These are phyloP conservation scores for Tupiocoris notatus DNA, from an alignment of 2,888 invertebrate genomes.

Conservation along the genomic window DNA sequence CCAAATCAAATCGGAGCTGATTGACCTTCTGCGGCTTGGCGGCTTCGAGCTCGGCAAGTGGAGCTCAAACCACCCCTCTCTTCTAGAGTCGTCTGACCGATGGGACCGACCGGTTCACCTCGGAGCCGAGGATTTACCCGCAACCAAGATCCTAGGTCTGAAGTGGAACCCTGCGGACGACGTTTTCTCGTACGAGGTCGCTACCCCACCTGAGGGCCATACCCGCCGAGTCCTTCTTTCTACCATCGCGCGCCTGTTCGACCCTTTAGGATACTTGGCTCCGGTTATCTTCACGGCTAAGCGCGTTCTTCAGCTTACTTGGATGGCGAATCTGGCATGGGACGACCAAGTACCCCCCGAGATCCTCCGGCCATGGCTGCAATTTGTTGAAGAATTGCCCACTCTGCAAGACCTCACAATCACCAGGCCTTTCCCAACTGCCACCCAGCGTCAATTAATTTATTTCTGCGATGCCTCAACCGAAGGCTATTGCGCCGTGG, in stretches of 20 bases:
- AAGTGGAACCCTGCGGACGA: constrained; percentile 45
- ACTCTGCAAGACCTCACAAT: neutral
- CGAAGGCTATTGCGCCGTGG: constrained; percentile 10
- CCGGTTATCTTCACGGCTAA: constrained; percentile 18
- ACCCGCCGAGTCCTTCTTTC: constrained; percentile 48
- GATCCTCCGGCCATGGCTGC: neutral
- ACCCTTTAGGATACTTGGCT: constrained; percentile 16
- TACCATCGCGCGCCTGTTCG: neutral
- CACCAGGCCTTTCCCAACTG: neutral
- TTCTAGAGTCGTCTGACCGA: neutral
- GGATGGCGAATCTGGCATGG: constrained; percentile 8
- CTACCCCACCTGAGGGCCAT: neutral
- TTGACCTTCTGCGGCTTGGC: no score
- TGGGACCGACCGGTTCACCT: neutral
- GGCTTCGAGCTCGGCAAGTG: no score
- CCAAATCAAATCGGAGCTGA: no score
- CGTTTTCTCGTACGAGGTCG: constrained; percentile 42
- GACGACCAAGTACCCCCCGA: constrained; percentile 3
- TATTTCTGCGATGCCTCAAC: constrained; percentile 26
- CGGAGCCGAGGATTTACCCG: constrained; percentile 19
- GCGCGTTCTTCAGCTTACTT: constrained; percentile 5
- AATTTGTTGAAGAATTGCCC: constrained; percentile 6
- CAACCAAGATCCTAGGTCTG: constrained; percentile 46
- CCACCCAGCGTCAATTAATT: neutral
- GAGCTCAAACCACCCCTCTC: constrained; percentile 2